Percentiles rank a stretch among this genome's conserved stretches.
phyloP scores from a whole-genome alignment of 2,113 vertebrate species.

The Carettochelys insculpta region DNA sequence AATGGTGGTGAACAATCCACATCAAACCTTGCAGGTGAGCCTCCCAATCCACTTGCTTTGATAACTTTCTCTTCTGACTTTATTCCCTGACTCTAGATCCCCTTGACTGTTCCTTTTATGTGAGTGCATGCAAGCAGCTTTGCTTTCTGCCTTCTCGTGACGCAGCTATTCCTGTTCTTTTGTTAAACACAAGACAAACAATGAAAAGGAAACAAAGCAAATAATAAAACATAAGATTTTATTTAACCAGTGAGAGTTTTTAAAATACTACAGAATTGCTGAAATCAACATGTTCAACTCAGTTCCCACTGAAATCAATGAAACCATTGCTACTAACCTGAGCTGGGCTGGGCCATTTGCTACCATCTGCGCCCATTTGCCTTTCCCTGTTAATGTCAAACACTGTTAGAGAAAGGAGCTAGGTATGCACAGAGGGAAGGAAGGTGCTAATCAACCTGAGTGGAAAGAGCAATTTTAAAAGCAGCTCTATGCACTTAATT shows the following conservation, averaged over 20 bases:
- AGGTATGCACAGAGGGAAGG: neutral
- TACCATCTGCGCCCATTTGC: neutral
- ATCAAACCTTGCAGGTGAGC: constrained; percentile 52
- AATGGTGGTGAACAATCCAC: neutral
- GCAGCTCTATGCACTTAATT: neutral
- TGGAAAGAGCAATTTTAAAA: neutral
- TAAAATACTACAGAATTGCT: neutral
- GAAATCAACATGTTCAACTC: neutral
- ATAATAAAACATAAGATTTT: neutral
- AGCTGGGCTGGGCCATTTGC: neutral
- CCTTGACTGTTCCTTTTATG: neutral
- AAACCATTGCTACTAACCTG: neutral
- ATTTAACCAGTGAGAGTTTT: neutral
- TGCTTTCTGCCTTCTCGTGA: neutral
- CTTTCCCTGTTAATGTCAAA: neutral
- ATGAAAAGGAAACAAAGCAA: neutral
- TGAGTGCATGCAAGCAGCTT: fast-evolving
- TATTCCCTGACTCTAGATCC: neutral
- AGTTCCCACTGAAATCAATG: neutral
- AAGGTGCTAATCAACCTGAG: neutral
- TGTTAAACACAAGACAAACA: neutral
- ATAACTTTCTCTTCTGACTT: neutral
- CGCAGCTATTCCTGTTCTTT: neutral
- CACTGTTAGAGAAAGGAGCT: neutral
- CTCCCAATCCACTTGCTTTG: constrained; percentile 49